Evolutionary conservation across 2,888 invertebrate species (phyloP).

Genomic region (Gisinianus flammeolus): DNA sequence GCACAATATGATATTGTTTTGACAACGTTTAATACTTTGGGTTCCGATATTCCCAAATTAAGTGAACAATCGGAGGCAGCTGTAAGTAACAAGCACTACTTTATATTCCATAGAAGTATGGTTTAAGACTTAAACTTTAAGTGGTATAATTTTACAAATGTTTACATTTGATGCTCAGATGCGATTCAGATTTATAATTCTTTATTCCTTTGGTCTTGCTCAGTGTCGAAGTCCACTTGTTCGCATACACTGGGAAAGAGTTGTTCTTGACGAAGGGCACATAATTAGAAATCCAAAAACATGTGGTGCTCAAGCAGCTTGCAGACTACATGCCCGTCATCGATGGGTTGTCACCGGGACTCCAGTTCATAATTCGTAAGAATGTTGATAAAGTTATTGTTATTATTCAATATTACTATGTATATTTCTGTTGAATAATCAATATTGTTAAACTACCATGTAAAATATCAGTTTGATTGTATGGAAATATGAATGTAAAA

Average conservation of each 20-base stretch:
- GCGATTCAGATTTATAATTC: constrained; percentile 22
- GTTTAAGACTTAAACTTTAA: too few species aligned
- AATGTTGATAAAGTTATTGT: not conserved
- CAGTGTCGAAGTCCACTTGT: constrained; percentile 65
- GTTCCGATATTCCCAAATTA: constrained; percentile 49
- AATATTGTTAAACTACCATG: too few species aligned
- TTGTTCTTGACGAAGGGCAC: constrained; percentile 94
- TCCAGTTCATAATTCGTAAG: constrained; percentile 91
- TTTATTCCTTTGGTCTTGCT: too few species aligned
- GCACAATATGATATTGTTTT: constrained; percentile 80
- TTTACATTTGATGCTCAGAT: not conserved
- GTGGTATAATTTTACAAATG: constrained; percentile 3
- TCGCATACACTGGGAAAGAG: constrained; percentile 79
- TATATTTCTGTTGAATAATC: too few species aligned
- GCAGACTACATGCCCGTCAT: constrained; percentile 68
- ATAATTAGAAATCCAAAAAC: constrained; percentile 86
- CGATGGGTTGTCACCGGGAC: constrained; percentile 93
- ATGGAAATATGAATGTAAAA: too few species aligned
- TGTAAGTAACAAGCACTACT: constrained; percentile 5
- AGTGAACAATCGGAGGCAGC: constrained; percentile 29
- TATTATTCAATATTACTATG: not conserved
- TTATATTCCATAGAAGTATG: not conserved
- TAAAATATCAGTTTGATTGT: too few species aligned
- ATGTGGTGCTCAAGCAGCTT: constrained; percentile 74
- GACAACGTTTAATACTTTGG: constrained; percentile 73